phyloP scores from a whole-genome alignment of 2,888 invertebrate species.

The Nudaria mundana region DNA sequence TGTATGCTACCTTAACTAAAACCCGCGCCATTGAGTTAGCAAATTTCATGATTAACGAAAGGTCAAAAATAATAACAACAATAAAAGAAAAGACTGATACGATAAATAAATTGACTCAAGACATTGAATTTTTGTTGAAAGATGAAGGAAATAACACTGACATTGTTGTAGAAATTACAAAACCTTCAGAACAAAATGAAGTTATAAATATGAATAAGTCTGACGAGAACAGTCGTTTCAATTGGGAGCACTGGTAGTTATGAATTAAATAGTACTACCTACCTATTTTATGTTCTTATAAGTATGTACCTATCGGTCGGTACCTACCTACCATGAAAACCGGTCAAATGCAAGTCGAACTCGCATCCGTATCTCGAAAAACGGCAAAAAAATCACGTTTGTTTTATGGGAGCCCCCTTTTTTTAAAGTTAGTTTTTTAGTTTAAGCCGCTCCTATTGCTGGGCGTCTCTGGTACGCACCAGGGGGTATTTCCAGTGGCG shows the following conservation, averaged over 20 bases:
- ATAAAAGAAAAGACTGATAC: slow-evolving; percentile 38
- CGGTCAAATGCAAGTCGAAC: no score
- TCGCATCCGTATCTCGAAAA: no score
- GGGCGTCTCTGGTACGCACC: no score
- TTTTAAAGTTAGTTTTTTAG: no score
- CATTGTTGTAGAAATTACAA: background rate
- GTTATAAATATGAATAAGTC: slow-evolving; percentile 4
- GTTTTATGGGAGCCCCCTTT: no score
- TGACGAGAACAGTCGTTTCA: slow-evolving; percentile 1
- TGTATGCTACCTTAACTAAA: slow-evolving; percentile 37
- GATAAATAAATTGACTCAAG: slow-evolving; percentile 34
- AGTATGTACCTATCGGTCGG: no score
- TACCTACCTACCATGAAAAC: no score
- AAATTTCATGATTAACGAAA: slow-evolving; percentile 45
- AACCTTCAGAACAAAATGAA: slow-evolving; percentile 4
- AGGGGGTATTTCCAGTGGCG: no score
- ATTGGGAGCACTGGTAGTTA: slow-evolving; percentile 17
- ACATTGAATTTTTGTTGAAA: slow-evolving; percentile 27
- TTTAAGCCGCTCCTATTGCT: no score
- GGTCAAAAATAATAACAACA: slow-evolving; percentile 39
- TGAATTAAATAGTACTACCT: background rate
- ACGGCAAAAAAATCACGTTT: no score
- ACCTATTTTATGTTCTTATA: no score
- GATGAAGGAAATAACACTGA: slow-evolving; percentile 10
- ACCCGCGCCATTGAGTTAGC: slow-evolving; percentile 52